Percentiles rank a stretch among this genome's conserved stretches.
Evolutionary conservation across 2,113 vertebrate genomes (phyloP).

Genomic region (Synchiropus splendidus): DNA sequence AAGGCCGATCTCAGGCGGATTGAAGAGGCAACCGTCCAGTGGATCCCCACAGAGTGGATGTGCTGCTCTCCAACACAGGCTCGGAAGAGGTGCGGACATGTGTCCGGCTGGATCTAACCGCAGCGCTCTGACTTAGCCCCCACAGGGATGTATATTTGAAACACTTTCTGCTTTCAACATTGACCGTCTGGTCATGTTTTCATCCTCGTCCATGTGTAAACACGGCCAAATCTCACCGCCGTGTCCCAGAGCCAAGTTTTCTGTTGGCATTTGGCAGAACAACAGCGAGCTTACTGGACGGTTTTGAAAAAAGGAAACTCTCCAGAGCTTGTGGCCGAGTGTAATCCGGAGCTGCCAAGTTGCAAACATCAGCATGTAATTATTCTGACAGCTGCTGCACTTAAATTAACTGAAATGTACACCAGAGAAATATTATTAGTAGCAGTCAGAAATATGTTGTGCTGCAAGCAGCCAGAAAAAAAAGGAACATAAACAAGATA

Average conservation of each 20-base stretch:
- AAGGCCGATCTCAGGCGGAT: conserved; percentile 73
- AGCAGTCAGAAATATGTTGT: conserved; percentile 27
- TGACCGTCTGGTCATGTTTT: conserved; percentile 19
- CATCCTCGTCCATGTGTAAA: conserved; percentile 13
- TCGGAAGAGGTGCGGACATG: conserved; percentile 24
- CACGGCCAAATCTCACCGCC: conserved; percentile 9
- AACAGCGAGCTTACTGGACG: conserved; percentile 19
- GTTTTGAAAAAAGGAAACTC: conserved; percentile 19
- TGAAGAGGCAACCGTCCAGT: conserved; percentile 68
- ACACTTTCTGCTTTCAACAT: neutral
- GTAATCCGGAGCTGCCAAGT: conserved; percentile 51
- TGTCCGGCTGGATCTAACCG: conserved; percentile 35
- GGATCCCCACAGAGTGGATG: conserved; percentile 82
- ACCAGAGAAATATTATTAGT: conserved; percentile 59
- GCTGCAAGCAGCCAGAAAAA: conserved; percentile 19
- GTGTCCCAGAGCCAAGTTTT: conserved; percentile 28
- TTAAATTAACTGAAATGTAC: conserved; percentile 58
- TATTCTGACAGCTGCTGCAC: conserved; percentile 65
- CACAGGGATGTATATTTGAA: neutral
- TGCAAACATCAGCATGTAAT: conserved; percentile 63
- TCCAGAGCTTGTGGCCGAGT: conserved; percentile 45
- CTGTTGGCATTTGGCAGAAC: conserved; percentile 43
- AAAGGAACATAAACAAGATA: conserved; percentile 29
- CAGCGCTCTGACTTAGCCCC: too few relatives aligned
- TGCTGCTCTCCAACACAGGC: conserved; percentile 50